A percentile compares a stretch with the other conserved stretches of the same genome.
phyloP scores from a whole-genome alignment of 2,113 vertebrate species.

The Pseudorhombus dupliciocellatus region DNA sequence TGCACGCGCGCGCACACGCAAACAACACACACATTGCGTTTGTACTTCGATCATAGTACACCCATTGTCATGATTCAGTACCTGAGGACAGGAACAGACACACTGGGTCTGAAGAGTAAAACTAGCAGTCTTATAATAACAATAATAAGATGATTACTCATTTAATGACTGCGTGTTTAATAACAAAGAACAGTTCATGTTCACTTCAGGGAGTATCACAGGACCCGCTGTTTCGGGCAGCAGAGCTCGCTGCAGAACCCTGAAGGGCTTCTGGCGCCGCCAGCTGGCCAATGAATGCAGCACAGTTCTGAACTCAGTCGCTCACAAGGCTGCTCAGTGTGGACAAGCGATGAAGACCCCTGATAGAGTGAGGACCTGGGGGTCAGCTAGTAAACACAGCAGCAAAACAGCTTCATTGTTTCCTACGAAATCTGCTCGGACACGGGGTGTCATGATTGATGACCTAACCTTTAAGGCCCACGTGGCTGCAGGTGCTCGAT shows the following conservation, averaged over 20 bases:
- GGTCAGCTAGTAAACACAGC: too few relatives aligned
- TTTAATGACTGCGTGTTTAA: neutral
- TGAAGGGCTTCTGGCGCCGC: conserved; percentile 40
- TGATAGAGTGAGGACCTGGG: neutral
- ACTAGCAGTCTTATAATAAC: neutral
- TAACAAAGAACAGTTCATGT: too few relatives aligned
- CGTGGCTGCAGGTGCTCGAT: too few relatives aligned
- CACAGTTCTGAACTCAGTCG: neutral
- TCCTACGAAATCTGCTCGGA: too few relatives aligned
- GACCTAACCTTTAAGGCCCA: too few relatives aligned
- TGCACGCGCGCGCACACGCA: neutral
- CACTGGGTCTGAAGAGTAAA: too few relatives aligned
- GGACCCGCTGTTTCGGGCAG: neutral
- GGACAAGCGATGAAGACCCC: neutral
- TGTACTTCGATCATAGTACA: neutral
- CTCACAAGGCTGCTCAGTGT: neutral
- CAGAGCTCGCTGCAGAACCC: neutral
- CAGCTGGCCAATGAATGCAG: conserved; percentile 1
- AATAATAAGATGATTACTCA: neutral
- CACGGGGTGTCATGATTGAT: too few relatives aligned
- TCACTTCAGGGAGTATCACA: neutral
- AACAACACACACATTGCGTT: neutral
- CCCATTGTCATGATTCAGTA: neutral
- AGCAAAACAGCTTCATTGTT: too few relatives aligned
- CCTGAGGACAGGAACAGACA: too few relatives aligned